These are phyloP conservation scores for Scarus forsteni DNA, from an alignment of 2,797 vertebrate genomes.

Conservation along the genomic window DNA sequence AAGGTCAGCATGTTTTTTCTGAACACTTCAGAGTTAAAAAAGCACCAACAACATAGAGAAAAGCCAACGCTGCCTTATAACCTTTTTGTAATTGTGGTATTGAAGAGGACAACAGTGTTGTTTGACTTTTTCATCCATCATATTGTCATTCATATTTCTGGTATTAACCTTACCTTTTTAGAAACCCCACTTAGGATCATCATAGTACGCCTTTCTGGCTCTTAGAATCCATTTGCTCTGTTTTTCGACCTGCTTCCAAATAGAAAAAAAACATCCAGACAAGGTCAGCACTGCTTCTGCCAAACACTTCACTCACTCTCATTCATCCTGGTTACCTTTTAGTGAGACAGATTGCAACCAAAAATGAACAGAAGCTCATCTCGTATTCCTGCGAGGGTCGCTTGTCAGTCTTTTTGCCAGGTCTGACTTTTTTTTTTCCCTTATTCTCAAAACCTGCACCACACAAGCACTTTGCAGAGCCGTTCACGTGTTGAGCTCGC, in stretches of 20 bases:
- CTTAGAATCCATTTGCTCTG: not conserved
- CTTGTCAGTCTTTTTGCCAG: not conserved
- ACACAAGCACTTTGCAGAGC: constrained; percentile 18
- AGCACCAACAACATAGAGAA: too few species aligned
- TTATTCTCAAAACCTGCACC: constrained; percentile 12
- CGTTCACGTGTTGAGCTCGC: constrained; percentile 8
- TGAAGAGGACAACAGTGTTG: too few species aligned
- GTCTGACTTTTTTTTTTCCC: constrained; percentile 23
- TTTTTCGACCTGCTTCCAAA: not conserved
- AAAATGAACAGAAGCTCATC: not conserved
- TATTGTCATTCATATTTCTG: too few species aligned
- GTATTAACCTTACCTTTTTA: too few species aligned
- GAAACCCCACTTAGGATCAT: too few species aligned
- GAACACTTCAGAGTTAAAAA: too few species aligned
- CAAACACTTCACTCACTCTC: constrained; percentile 1
- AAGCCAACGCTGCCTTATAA: too few species aligned
- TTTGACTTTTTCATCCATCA: too few species aligned
- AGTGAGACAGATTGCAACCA: not conserved
- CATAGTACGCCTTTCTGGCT: too few species aligned
- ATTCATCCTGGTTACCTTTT: not conserved
- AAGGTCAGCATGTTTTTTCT: too few species aligned
- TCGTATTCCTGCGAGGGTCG: constrained; percentile 18
- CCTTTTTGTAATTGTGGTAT: too few species aligned
- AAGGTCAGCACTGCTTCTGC: not conserved
- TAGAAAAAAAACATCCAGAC: not conserved